Evolutionary conservation across 1,140 invertebrate genomes (phyloP).

Genomic region (Wiebesia pumilae): DNA sequence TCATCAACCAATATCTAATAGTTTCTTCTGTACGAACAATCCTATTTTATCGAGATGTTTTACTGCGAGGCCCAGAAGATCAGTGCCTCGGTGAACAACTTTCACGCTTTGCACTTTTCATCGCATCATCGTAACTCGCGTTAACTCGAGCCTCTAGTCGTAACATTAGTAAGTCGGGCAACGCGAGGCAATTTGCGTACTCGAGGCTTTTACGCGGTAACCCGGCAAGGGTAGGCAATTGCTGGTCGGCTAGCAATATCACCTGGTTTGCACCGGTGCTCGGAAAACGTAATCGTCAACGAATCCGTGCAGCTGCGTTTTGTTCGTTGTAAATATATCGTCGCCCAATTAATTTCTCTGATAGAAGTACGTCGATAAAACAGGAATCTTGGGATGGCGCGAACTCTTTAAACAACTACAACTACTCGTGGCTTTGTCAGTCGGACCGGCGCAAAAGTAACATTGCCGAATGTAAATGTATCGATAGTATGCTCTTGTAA

Average conservation of each 20-base stretch:
- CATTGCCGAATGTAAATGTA: too few relatives aligned
- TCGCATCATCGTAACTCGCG: background rate
- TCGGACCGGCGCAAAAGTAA: too few relatives aligned
- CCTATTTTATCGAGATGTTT: background rate
- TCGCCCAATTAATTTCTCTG: too few relatives aligned
- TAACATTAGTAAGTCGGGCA: constrained; percentile 12
- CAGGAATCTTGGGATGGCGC: too few relatives aligned
- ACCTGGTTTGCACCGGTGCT: background rate
- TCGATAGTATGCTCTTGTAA: too few relatives aligned
- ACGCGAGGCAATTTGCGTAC: constrained; percentile 2
- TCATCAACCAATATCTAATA: too few relatives aligned
- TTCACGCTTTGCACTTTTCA: background rate
- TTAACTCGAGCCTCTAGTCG: background rate
- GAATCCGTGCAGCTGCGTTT: background rate
- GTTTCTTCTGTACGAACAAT: too few relatives aligned
- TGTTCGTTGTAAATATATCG: background rate
- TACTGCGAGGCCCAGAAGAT: background rate
- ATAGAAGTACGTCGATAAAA: too few relatives aligned
- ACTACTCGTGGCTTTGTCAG: too few relatives aligned
- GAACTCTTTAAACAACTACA: too few relatives aligned
- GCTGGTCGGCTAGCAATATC: background rate
- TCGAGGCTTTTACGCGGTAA: background rate
- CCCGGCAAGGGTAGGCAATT: constrained; percentile 1
- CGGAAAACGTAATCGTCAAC: constrained; percentile 1
- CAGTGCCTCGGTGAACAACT: background rate